Percentiles rank a stretch among this genome's conserved stretches.
Conservation (phyloP, 2,113 vertebrate species). For the Saccopteryx bilineata region DNA sequence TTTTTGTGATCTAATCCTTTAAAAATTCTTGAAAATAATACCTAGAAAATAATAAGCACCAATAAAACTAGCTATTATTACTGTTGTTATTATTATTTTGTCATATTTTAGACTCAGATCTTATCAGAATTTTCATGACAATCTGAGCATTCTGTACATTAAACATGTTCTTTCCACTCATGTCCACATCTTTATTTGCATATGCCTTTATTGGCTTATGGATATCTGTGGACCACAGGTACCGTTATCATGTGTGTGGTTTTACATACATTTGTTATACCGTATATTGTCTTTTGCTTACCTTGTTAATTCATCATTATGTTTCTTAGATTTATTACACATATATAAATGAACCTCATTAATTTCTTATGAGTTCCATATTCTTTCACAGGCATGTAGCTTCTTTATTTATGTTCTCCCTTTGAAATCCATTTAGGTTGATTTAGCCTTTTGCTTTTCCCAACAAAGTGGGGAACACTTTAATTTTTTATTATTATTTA, state of each 20-base stretch:
- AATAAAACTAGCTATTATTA: not conserved
- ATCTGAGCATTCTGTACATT: conserved; percentile 18
- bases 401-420: not conserved
- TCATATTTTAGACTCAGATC: not conserved
- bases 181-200: not conserved
- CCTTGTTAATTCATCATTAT: not conserved
- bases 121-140: not conserved
- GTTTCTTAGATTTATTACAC: not conserved
- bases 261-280: not conserved
- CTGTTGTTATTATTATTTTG: not conserved
- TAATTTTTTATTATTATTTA: too few species aligned
- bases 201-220: not conserved
- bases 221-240: not conserved
- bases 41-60: not conserved
- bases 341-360: not conserved
- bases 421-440: not conserved
- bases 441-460: conserved; percentile 2
- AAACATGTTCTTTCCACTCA: not conserved
- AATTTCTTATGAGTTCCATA: not conserved
- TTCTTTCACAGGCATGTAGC: not conserved
- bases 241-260: not conserved
- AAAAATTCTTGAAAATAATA: conserved; percentile 32
- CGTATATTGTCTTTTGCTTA: not conserved
- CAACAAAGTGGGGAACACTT: not conserved
- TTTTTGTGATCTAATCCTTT: not conserved